Evolutionary conservation across 2,797 vertebrate species (phyloP), one percentile per base, ranked within the genome.

Genomic region (Alcedo quadribrachys): DNA sequence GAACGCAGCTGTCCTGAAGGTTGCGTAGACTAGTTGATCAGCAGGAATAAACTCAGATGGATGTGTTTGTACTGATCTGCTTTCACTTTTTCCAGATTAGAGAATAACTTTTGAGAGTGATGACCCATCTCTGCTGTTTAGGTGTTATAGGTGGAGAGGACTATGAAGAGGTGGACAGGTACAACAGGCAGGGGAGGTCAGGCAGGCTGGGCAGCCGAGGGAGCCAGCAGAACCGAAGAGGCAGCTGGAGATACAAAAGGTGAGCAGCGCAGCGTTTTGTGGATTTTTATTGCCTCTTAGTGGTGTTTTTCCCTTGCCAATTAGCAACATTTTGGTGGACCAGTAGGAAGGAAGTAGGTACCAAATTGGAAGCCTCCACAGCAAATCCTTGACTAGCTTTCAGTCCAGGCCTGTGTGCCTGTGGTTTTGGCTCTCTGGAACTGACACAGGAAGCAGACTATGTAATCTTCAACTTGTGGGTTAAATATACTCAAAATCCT

Each of bases 211-310:
- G 98, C 8, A 75, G 93, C 58, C 98, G 98, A 7, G 98, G 98
- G 40, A 96, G 96, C 37, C 99, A 97, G 87, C 98, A 99, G 95
- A 99, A 98, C 95, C 96, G 97, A 69, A 97, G 98, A 95, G 98
- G 98, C 88, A 99, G 99, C 98, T 99, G 99, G 99, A 98, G 99
- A 84, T 99, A 99, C 93, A 99, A 98, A 83, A 97, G 99, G 99
- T 99, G 96, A 98, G 98, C 63, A 53, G 86, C 58, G n/a, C 43
- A 16, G 6, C 2, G 2, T 20, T 21, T 17, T 28, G 45, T 30
- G 50, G 25, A 27, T 15, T 61, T 63, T 30, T 45, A 5, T 32
- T 46, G 48, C 35, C 69, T 13, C 18, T 85, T 28, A 28, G 14
- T 21, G 11, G 9, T 81, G 61, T 1, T 13, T 45, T 78, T 85